A percentile compares a stretch with the other conserved stretches of the same genome.
These are phyloP conservation scores for Lycia hirtaria DNA, from an alignment of 2,888 invertebrate species.

Conservation along the genomic window DNA sequence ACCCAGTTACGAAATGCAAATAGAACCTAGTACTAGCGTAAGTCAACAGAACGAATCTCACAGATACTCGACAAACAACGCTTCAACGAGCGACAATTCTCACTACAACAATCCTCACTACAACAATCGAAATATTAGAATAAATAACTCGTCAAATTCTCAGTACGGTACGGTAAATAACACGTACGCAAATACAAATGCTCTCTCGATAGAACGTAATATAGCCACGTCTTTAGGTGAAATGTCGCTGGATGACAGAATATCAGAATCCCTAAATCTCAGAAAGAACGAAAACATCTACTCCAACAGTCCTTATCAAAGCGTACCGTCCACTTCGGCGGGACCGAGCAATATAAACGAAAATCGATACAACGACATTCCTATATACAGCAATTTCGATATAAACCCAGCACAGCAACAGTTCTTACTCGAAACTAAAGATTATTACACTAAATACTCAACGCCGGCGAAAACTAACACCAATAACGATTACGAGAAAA, in stretches of 20 bases:
- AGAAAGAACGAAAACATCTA: slow-evolving; percentile 73
- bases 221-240: slow-evolving; percentile 56
- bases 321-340: slow-evolving; percentile 52
- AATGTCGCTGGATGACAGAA: slow-evolving; percentile 79
- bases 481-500: slow-evolving; percentile 72
- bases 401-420: slow-evolving; percentile 67
- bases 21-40: slow-evolving; percentile 43
- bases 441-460: slow-evolving; percentile 76
- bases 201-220: slow-evolving; percentile 57
- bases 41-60: slow-evolving; percentile 62
- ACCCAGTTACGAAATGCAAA: slow-evolving; percentile 43
- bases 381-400: slow-evolving; percentile 70
- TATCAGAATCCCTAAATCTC: slow-evolving; percentile 80
- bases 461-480: slow-evolving; percentile 58
- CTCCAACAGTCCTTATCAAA: slow-evolving; percentile 55
- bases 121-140: slow-evolving; percentile 58
- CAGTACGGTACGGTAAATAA: slow-evolving; percentile 51
- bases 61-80: slow-evolving; percentile 54
- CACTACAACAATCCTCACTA: slow-evolving; percentile 64
- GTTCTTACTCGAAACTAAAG: slow-evolving; percentile 73
- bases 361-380: slow-evolving; percentile 63
- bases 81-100: slow-evolving; percentile 43
- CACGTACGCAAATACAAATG: slow-evolving; percentile 55
- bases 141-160: slow-evolving; percentile 49
- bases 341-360: slow-evolving; percentile 44